Evolutionary conservation across 2,797 vertebrate genomes (phyloP).

Genomic region (Podarcis siculus): DNA sequence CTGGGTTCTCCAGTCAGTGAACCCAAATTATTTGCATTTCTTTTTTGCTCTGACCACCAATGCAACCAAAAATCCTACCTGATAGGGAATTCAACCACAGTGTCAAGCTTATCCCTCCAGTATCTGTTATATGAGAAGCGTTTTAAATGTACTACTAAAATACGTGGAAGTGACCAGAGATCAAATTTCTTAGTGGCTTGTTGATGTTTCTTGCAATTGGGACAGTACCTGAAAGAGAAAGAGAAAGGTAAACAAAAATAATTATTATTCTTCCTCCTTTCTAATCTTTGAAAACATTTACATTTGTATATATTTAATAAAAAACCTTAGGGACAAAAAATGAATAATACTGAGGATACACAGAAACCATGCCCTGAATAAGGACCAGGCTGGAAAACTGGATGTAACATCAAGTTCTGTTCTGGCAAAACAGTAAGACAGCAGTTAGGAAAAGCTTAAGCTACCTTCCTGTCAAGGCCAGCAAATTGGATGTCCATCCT

Average conservation of each 20-base stretch:
- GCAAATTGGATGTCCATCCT: background rate
- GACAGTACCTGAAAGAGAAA: constrained; percentile 90
- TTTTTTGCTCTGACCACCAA: background rate
- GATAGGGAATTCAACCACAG: constrained; percentile 94
- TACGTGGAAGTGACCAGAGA: constrained; percentile 94
- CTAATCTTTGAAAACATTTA: background rate
- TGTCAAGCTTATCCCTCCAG: constrained; percentile 98
- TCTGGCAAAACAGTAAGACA: background rate
- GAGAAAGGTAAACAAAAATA: background rate
- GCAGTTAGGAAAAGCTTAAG: background rate
- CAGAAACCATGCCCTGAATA: background rate
- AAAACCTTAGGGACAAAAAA: background rate
- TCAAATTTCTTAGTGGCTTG: constrained; percentile 99
- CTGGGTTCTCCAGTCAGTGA: background rate
- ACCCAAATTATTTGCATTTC: background rate
- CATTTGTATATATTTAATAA: background rate
- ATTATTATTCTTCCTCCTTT: background rate
- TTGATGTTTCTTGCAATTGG: constrained; percentile 98
- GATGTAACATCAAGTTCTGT: background rate
- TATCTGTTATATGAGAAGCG: constrained; percentile 98
- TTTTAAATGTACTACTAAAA: constrained; percentile 96
- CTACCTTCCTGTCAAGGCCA: background rate
- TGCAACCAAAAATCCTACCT: constrained; percentile 78
- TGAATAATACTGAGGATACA: background rate
- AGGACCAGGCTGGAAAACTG: background rate